Base-by-base conservation (phyloP, 2,888 invertebrate species). In the Himalopsyche anomala region DNA sequence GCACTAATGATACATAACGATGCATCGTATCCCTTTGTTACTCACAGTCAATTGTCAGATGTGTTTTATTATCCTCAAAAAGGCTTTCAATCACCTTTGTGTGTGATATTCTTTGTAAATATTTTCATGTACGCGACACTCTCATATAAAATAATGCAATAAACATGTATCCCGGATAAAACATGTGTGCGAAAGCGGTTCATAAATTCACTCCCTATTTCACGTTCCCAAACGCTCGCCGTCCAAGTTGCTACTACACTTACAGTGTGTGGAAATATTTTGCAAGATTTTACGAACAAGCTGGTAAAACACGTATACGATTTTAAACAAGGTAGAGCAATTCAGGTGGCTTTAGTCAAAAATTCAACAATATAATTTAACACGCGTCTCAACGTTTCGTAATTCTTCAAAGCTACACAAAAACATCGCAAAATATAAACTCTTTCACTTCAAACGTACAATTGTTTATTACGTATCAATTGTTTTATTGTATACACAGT, bases 31-130 rank as follows among this genome's bases (percentile, higher is more conserved):
- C 62, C 19, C 62, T 62, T 62, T 19, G 19, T 62, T 62, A n/a
- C 62, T 62, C 19, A 62, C 28, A 62, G 62, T 28, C 62, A 62
- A 62, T 62, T 62, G 62, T 62, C 62, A 62, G 62, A 62, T 62
- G 62, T 62, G 62, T 62, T 62, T 62, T 62, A 62, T 62, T 62
- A n/a, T 62, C 62, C 62, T 62, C 62, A 62, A 28, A 62, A 62
- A 62, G n/a, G 28, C 62, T 51, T 51, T n/a, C 62, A 62, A 62
- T 62, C 62, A 62, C 62, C 62, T 62, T 62, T 62, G 62, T 51
- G 51, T 51, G 15, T 5, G 3, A 15, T 19, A 62, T 62, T 62
- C 62, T 62, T 62, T 28, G n/a, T 28, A 62, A 62, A 62, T 28
- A 62, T 62, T 62, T 19, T 62, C 62, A 19, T 62, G 19, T 19